These are phyloP conservation scores for Dryocosmus kuriphilus DNA, from an alignment of 2,888 invertebrate genomes.

Conservation along the genomic window DNA sequence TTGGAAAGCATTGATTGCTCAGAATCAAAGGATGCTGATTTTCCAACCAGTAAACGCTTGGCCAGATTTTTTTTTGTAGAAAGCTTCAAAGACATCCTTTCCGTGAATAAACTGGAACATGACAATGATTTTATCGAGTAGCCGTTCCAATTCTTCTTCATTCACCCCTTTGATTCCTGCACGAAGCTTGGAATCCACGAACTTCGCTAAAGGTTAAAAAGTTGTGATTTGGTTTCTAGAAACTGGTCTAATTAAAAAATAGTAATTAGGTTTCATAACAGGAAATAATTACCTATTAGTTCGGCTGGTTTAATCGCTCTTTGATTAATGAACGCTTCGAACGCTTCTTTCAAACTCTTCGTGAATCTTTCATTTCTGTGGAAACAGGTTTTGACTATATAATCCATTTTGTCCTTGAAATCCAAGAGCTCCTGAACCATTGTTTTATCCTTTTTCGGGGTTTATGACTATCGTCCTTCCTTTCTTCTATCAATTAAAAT, in stretches of 20 bases:
- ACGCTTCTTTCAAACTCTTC: conserved; percentile 97
- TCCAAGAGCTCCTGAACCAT: conserved; percentile 98
- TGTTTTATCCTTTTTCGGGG: conserved; percentile 97
- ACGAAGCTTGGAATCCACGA: conserved; percentile 97
- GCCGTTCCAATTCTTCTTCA: conserved; percentile 96
- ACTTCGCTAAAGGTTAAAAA: conserved; percentile 87
- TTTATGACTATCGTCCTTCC: conserved; percentile 98
- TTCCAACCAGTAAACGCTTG: conserved; percentile 97
- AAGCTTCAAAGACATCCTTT: conserved; percentile 99
- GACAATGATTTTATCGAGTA: conserved; percentile 99
- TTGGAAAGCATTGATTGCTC: conserved; percentile 99
- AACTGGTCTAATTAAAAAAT: background rate
- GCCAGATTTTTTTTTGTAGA: conserved; percentile 99
- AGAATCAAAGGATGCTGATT: conserved; percentile 99
- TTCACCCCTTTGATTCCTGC: conserved; percentile 99
- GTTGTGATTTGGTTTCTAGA: background rate
- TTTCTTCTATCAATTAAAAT: conserved; percentile 84
- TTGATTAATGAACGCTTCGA: conserved; percentile 98
- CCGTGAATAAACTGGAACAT: conserved; percentile 99
- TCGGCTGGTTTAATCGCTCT: conserved; percentile 99
- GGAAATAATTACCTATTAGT: conserved; percentile 87
- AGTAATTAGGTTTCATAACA: background rate
- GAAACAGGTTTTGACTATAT: conserved; percentile 94
- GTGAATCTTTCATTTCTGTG: conserved; percentile 95
- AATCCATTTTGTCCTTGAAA: conserved; percentile 98